These are phyloP conservation scores for Epinephelus awoara DNA, from an alignment of 2,797 vertebrate genomes.

Conservation along the genomic window DNA sequence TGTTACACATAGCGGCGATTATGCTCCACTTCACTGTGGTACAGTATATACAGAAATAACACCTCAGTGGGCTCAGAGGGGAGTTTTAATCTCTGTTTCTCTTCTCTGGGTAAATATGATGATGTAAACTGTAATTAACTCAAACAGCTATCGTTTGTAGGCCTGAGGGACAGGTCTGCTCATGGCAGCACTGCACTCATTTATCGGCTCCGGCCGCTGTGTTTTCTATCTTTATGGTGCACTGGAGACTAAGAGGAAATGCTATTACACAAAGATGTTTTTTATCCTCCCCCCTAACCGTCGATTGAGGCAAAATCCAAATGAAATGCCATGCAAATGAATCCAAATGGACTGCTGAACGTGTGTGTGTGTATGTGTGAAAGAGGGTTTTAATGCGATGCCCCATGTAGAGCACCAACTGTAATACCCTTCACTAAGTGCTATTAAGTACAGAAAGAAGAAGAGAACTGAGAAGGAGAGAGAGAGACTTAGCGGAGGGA, in stretches of 20 bases:
- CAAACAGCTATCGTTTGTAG: slow-evolving; percentile 80
- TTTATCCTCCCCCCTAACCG: slow-evolving; percentile 54
- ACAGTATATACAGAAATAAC: slow-evolving; percentile 66
- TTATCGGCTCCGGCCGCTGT: slow-evolving; percentile 72
- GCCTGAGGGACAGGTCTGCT: slow-evolving; percentile 78
- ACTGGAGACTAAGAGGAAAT: slow-evolving; percentile 77
- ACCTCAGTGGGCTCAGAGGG: slow-evolving; percentile 67
- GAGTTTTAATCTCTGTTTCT: slow-evolving; percentile 77
- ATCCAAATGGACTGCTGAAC: slow-evolving; percentile 76
- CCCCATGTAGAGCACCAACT: slow-evolving; percentile 76
- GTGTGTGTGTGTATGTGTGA: slow-evolving; percentile 55
- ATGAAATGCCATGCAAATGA: slow-evolving; percentile 81
- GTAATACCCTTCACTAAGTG: slow-evolving; percentile 76
- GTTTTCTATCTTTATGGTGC: slow-evolving; percentile 76
- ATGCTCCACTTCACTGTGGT: slow-evolving; percentile 15
- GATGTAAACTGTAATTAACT: slow-evolving; percentile 86
- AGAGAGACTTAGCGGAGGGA: slow-evolving; percentile 56
- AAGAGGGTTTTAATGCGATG: slow-evolving; percentile 74
- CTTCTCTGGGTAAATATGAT: slow-evolving; percentile 83
- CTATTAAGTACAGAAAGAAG: slow-evolving; percentile 70
- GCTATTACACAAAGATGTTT: slow-evolving; percentile 78
- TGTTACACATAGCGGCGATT: slow-evolving; percentile 48
- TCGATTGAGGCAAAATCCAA: slow-evolving; percentile 76
- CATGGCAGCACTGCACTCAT: slow-evolving; percentile 74
- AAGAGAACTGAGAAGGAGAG: slow-evolving; percentile 58